phyloP scores from a whole-genome alignment of 2,113 vertebrate species.

The Piliocolobus tephrosceles region DNA sequence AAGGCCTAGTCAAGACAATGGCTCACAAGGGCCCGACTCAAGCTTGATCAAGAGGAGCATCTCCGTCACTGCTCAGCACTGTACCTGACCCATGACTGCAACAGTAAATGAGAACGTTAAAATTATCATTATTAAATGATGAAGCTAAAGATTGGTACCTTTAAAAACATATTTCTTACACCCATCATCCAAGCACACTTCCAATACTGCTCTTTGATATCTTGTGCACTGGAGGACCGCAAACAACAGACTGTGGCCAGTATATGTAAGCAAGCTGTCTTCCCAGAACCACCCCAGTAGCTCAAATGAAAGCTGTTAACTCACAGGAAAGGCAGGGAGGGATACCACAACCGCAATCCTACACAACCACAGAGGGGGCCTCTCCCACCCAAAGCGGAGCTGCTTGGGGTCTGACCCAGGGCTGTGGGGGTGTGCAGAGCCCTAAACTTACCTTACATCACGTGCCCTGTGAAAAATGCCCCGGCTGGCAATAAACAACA shows the following conservation, averaged over 20 bases:
- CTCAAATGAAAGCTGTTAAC: neutral
- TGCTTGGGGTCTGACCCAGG: neutral
- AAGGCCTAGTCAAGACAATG: neutral
- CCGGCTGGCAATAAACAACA: rapidly evolving
- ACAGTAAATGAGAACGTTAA: neutral
- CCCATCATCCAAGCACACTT: neutral
- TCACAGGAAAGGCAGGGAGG: neutral
- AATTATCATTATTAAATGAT: rapidly evolving
- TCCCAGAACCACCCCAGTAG: neutral
- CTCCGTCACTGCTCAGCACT: neutral
- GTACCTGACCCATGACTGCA: rapidly evolving
- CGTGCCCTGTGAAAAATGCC: rapidly evolving
- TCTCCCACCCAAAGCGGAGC: neutral
- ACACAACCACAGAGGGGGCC: neutral
- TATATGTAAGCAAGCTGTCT: neutral
- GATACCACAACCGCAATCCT: neutral
- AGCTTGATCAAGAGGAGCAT: neutral
- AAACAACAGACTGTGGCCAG: rapidly evolving
- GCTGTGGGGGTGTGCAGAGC: too few relatives aligned
- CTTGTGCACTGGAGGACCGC: neutral
- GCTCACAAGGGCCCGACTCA: neutral
- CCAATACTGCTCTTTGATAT: neutral
- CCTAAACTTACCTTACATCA: rapidly evolving
- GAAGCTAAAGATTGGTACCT: neutral
- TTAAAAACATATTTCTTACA: neutral